Evolutionary conservation across 2,797 vertebrate species (phyloP).

Genomic region (Xiphorhynchus erythropygius): DNA sequence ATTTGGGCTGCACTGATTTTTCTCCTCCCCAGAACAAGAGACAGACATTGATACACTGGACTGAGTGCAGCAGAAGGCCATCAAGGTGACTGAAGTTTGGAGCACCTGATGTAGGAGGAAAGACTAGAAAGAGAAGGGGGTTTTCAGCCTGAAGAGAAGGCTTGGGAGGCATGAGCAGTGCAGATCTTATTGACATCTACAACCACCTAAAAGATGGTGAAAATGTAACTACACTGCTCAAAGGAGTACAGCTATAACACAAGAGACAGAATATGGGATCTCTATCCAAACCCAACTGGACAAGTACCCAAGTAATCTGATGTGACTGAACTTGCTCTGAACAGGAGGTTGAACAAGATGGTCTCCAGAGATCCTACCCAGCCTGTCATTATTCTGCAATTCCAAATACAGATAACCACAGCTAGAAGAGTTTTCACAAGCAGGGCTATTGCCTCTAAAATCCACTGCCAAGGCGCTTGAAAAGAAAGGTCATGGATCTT

Average conservation of each 20-base stretch:
- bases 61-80: background rate
- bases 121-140: background rate
- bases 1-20: background rate
- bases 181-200: background rate
- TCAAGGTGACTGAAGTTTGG: background rate
- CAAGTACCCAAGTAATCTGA: accelerated
- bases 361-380: background rate
- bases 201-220: background rate
- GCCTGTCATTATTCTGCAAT: background rate
- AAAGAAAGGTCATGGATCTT: background rate
- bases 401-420: background rate
- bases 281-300: background rate
- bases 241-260: background rate
- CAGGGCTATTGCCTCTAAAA: background rate
- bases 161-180: background rate
- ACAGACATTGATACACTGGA: background rate
- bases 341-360: background rate
- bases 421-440: background rate
- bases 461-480: background rate
- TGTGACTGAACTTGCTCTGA: background rate
- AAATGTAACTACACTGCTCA: background rate
- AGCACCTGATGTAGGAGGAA: background rate
- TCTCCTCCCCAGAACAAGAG: background rate
- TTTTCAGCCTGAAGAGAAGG: background rate
- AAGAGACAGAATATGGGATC: background rate